phyloP scores from a whole-genome alignment of 1,140 invertebrate species.

The Orchesella cincta region DNA sequence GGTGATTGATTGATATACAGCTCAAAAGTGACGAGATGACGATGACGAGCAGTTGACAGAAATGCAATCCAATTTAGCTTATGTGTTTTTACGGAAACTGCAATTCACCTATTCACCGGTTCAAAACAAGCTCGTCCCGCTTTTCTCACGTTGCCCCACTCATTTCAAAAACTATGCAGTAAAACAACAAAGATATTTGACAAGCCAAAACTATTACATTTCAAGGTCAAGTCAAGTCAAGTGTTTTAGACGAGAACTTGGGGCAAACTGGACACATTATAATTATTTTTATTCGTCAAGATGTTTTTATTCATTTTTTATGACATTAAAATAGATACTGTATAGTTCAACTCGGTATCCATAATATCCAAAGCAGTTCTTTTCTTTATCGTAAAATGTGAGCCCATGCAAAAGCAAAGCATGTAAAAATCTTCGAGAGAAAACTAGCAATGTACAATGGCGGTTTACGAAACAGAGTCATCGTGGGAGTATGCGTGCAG shows the following conservation, averaged over 20 bases:
- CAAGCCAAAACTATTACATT: too few relatives aligned
- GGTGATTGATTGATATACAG: neutral
- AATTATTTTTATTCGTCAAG: neutral
- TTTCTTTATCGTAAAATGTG: neutral
- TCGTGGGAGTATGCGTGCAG: neutral
- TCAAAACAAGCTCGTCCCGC: neutral
- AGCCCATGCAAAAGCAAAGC: neutral
- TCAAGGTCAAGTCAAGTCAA: neutral
- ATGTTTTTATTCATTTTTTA: neutral
- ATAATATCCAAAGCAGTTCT: neutral
- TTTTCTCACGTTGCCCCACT: neutral
- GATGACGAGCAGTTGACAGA: neutral
- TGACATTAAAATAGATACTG: neutral
- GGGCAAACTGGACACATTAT: neutral
- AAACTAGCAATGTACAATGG: neutral
- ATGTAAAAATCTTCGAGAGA: neutral
- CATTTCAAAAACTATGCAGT: neutral
- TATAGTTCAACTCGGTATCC: neutral
- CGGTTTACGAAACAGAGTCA: too few relatives aligned
- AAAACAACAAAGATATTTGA: neutral
- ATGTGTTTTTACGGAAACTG: neutral
- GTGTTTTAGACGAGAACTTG: neutral
- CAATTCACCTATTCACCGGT: neutral
- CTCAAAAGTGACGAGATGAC: neutral
- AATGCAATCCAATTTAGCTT: neutral